Percentiles rank a stretch among this genome's conserved stretches.
Evolutionary conservation across 2,113 vertebrate genomes (phyloP).

Genomic region (Struthidea cinerea): DNA sequence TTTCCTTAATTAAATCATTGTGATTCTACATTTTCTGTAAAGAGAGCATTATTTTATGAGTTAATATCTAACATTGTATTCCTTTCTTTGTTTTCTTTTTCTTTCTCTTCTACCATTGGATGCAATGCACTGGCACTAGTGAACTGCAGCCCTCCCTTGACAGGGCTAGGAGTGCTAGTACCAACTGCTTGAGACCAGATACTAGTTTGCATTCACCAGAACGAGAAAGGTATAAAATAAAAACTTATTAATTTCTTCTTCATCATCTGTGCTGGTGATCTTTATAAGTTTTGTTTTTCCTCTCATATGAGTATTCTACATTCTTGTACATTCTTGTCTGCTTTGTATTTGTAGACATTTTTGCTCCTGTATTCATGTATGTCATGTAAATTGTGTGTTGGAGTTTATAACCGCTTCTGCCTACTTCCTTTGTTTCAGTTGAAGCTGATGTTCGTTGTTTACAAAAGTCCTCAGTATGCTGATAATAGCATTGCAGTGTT

Average conservation of each 20-base stretch:
- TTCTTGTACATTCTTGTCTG: conserved; percentile 51
- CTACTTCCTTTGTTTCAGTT: conserved; percentile 51
- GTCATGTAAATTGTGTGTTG: conserved; percentile 56
- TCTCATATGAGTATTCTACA: conserved; percentile 32
- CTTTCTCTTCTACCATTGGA: conserved; percentile 84
- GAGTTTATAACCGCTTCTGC: conserved; percentile 58
- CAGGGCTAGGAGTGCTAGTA: conserved; percentile 99
- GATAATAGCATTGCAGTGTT: conserved; percentile 56
- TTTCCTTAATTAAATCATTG: conserved; percentile 71
- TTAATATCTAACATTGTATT: conserved; percentile 85
- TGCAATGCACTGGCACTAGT: conserved; percentile 91
- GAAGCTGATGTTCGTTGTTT: conserved; percentile 43
- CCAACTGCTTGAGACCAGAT: conserved; percentile 98
- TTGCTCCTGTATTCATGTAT: conserved; percentile 1
- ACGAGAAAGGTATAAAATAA: conserved; percentile 93
- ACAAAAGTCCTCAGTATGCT: conserved; percentile 75
- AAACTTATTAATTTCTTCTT: conserved; percentile 80
- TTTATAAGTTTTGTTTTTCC: conserved; percentile 52
- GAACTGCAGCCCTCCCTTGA: conserved; percentile 98
- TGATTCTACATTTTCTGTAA: conserved; percentile 73
- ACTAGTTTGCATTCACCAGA: conserved; percentile 93
- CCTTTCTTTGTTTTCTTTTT: conserved; percentile 86
- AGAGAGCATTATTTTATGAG: conserved; percentile 80
- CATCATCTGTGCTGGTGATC: conserved; percentile 74
- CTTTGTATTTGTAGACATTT: conserved; percentile 43